Evolutionary conservation across 2,888 invertebrate species (phyloP).

Genomic region (Ceriagrion tenellum): DNA sequence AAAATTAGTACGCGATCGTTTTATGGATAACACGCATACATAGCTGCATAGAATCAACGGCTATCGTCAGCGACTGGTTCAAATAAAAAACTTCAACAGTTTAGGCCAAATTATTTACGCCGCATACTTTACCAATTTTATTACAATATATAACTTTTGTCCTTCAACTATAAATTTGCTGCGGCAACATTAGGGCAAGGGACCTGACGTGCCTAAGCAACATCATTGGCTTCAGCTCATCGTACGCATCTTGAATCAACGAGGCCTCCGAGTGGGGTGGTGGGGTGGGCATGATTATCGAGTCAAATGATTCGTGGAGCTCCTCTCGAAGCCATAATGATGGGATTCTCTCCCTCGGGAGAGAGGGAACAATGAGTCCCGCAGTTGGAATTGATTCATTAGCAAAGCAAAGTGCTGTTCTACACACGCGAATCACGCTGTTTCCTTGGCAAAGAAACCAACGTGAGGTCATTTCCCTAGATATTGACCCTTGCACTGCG

Average conservation of each 20-base stretch:
- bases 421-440: background rate
- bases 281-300: background rate
- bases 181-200: background rate
- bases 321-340: background rate
- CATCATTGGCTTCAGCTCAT: background rate
- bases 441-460: background rate
- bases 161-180: background rate
- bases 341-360: background rate
- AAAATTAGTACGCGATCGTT: too few species aligned
- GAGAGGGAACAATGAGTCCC: background rate
- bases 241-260: background rate
- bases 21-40: too few species aligned
- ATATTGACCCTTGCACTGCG: background rate
- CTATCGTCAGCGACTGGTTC: too few species aligned
- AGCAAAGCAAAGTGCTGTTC: conserved; percentile 3
- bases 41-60: too few species aligned
- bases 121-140: too few species aligned
- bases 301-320: background rate
- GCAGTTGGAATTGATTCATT: conserved; percentile 17
- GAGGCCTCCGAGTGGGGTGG: background rate
- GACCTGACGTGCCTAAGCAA: background rate
- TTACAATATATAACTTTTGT: too few species aligned
- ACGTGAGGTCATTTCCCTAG: background rate
- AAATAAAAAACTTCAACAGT: too few species aligned
- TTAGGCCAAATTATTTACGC: too few species aligned